A percentile compares a stretch with the other conserved stretches of the same genome.
phyloP scores from a whole-genome alignment of 1,140 invertebrate genomes.

The Acromyrmex charruanus region DNA sequence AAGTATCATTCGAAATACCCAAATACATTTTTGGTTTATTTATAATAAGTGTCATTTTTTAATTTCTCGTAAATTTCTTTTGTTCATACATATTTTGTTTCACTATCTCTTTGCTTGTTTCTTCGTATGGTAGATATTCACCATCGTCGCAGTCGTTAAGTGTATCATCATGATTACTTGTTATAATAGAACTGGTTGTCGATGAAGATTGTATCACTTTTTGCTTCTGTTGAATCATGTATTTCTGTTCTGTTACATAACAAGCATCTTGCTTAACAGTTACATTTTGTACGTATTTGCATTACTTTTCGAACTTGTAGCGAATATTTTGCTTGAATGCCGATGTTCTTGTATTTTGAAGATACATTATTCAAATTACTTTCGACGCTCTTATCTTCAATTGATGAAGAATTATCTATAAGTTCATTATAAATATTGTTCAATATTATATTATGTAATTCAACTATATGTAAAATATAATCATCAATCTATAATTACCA shows the following conservation, averaged over 20 bases:
- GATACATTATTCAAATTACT: not conserved
- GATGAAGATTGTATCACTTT: not conserved
- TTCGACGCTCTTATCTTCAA: too few relatives aligned
- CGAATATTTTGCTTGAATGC: not conserved
- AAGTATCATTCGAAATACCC: not conserved
- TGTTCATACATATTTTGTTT: too few relatives aligned
- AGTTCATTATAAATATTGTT: too few relatives aligned
- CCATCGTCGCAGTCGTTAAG: not conserved
- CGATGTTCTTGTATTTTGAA: not conserved
- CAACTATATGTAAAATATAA: too few relatives aligned
- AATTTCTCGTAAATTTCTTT: not conserved
- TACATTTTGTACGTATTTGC: not conserved
- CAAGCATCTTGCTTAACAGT: not conserved
- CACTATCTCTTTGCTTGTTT: too few relatives aligned
- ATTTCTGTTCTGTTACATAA: not conserved
- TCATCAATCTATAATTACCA: too few relatives aligned
- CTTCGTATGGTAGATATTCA: not conserved
- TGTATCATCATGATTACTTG: not conserved
- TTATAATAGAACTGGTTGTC: not conserved
- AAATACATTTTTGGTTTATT: constrained; percentile 6
- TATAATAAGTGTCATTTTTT: not conserved
- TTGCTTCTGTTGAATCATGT: too few relatives aligned
- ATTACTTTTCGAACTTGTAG: not conserved
- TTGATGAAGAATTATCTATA: too few relatives aligned
- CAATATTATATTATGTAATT: too few relatives aligned